A percentile compares a stretch with the other conserved stretches of the same genome.
These are phyloP conservation scores for Peromyscus attwateri DNA, from an alignment of 2,797 vertebrate species.

Conservation along the genomic window DNA sequence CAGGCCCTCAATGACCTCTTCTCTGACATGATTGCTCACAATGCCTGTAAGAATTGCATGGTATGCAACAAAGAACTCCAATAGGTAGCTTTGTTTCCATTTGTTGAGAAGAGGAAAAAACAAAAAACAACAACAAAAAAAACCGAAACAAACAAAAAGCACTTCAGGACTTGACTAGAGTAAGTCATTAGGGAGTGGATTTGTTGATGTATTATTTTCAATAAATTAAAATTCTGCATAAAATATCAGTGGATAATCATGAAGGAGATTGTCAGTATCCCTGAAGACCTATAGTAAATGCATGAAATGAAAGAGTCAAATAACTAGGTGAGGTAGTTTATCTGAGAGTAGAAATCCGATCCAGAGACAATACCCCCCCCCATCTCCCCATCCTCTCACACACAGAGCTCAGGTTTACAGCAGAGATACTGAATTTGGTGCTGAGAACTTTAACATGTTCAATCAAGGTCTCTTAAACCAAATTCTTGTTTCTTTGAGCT, in stretches of 20 bases:
- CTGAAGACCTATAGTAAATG: neutral
- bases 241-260: neutral
- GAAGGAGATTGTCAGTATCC: neutral
- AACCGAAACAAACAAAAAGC: neutral
- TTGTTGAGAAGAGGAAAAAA: neutral
- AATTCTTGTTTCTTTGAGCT: conserved; percentile 11
- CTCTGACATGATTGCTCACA: neutral
- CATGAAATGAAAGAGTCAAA: neutral
- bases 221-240: neutral
- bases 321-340: neutral
- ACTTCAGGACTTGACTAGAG: neutral
- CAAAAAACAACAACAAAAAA: neutral
- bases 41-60: neutral
- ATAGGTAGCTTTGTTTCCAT: neutral
- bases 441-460: neutral
- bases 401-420: neutral
- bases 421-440: neutral
- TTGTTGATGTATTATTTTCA: neutral
- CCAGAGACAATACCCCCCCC: neutral
- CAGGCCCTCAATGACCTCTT: neutral
- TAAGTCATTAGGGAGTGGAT: neutral
- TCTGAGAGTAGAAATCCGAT: neutral
- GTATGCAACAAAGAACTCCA: neutral
- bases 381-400: neutral
- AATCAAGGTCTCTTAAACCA: neutral